Percentiles rank a stretch among this genome's conserved stretches.
These are phyloP conservation scores for Apamea sordens DNA, from an alignment of 2,888 invertebrate species.

Conservation along the genomic window DNA sequence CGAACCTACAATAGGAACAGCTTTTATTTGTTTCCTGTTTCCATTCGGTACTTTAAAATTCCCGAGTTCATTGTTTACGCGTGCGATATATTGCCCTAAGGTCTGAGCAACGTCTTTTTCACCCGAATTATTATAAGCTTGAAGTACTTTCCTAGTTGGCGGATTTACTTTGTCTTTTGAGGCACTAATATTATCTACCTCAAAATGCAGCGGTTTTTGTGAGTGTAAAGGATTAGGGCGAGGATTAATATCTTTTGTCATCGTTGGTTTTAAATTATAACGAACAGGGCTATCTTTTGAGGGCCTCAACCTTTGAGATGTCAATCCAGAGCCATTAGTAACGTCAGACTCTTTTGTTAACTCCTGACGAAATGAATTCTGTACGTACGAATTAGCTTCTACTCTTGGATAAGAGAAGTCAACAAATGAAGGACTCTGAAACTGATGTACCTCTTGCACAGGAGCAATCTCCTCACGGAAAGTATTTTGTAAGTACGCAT, in stretches of 20 bases:
- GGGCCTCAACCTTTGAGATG: background rate
- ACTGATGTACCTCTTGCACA: background rate
- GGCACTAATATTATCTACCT: background rate
- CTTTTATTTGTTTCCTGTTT: slow-evolving; percentile 15
- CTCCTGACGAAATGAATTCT: background rate
- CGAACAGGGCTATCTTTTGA: background rate
- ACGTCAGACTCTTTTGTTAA: background rate
- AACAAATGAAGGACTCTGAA: background rate
- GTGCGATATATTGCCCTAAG: slow-evolving; percentile 19
- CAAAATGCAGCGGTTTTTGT: background rate
- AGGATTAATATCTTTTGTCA: slow-evolving; percentile 24
- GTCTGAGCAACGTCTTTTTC: slow-evolving; percentile 25
- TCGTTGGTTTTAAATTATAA: slow-evolving; percentile 24
- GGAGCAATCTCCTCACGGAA: background rate
- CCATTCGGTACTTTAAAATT: background rate
- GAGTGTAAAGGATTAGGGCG: slow-evolving; percentile 11
- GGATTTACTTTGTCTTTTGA: slow-evolving; percentile 28
- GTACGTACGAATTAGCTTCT: background rate
- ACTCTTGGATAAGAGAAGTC: background rate
- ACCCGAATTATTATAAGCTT: slow-evolving; percentile 11
- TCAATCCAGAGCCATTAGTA: background rate
- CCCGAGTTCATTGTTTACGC: background rate
- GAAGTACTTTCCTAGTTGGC: background rate
- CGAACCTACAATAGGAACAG: background rate
- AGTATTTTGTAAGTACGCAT: background rate